These are phyloP conservation scores for Uloborus plumipes DNA, from an alignment of 2,888 invertebrate genomes.

Conservation along the genomic window DNA sequence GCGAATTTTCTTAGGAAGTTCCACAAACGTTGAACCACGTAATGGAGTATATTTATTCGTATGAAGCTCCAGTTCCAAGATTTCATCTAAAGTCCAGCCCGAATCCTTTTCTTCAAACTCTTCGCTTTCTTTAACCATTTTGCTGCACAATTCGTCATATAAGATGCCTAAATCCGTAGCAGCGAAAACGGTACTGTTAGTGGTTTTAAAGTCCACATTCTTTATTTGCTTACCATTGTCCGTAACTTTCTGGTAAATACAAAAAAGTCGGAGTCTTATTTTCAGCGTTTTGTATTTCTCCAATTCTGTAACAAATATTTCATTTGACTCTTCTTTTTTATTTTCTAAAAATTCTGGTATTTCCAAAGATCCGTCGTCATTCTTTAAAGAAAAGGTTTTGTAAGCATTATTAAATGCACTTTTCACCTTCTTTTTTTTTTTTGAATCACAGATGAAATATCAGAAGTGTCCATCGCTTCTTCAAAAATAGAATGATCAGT, in stretches of 20 bases:
- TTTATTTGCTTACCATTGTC: not conserved
- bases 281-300: not conserved
- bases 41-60: slow-evolving; percentile 2
- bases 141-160: not conserved
- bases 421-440: not conserved
- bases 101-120: too few species aligned
- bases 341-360: not conserved
- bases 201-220: not conserved
- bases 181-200: not conserved
- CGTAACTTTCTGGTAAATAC: not conserved
- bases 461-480: not conserved
- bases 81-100: slow-evolving; percentile 2
- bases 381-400: not conserved
- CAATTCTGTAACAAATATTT: not conserved
- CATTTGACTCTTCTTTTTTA: not conserved
- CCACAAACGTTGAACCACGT: slow-evolving; percentile 1
- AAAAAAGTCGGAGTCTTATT: not conserved
- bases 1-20: not conserved
- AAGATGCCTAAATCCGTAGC: not conserved
- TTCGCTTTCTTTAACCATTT: not conserved
- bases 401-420: not conserved
- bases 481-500: not conserved
- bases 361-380: not conserved
- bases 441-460: not conserved
- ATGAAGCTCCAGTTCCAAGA: not conserved